These are phyloP conservation scores for Rhingia campestris DNA, from an alignment of 2,888 invertebrate genomes.

Conservation along the genomic window DNA sequence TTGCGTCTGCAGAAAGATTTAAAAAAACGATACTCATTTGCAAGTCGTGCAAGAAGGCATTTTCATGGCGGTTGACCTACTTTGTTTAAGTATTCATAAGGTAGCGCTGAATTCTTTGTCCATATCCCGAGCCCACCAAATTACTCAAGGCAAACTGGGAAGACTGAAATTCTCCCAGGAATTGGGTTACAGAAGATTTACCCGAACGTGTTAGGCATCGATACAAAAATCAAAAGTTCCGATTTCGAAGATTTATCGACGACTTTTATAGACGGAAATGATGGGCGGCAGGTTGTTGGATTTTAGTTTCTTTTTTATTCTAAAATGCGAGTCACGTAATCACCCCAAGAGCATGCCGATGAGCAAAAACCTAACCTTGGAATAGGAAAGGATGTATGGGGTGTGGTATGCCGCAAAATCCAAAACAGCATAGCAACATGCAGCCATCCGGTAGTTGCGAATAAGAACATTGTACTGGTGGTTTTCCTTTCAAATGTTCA, in stretches of 20 bases:
- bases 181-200: conserved; percentile 1
- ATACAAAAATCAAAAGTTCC: conserved; percentile 1
- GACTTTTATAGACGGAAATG: conserved; percentile 80
- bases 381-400: neutral
- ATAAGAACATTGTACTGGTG: conserved; percentile 8
- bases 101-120: conserved; percentile 44
- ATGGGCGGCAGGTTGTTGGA: conserved; percentile 78
- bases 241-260: conserved; percentile 79
- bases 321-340: conserved; percentile 48
- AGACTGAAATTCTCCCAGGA: conserved; percentile 5
- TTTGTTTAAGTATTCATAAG: conserved; percentile 31
- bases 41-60: conserved; percentile 5
- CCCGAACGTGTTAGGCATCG: conserved; percentile 8
- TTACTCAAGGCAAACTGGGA: conserved; percentile 17
- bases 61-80: conserved; percentile 22
- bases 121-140: conserved; percentile 46
- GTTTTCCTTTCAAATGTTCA: too few species aligned
- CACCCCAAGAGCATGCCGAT: conserved; percentile 25
- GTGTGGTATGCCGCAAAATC: neutral
- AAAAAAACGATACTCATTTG: conserved; percentile 28
- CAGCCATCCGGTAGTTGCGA: conserved; percentile 19
- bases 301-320: conserved; percentile 28
- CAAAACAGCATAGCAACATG: neutral
- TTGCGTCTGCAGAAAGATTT: conserved; percentile 9
- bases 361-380: conserved; percentile 38